phyloP scores from a whole-genome alignment of 2,113 vertebrate species.

The Cardinalis cardinalis region DNA sequence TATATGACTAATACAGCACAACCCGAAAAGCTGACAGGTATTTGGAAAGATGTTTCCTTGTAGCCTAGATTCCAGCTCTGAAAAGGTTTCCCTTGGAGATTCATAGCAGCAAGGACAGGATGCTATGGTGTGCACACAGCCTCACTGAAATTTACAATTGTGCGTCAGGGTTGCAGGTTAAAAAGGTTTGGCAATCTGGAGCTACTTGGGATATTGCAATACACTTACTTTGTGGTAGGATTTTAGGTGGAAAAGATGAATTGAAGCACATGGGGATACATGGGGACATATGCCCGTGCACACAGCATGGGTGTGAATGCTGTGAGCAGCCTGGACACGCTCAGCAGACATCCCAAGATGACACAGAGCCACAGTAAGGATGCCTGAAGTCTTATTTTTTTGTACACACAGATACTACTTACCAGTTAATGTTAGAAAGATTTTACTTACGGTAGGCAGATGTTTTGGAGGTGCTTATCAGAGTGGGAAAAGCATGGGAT shows the following conservation, averaged over 20 bases:
- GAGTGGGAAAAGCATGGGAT: neutral
- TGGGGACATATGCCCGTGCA: neutral
- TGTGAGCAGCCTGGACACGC: neutral
- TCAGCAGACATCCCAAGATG: neutral
- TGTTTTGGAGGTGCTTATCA: neutral
- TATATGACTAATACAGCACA: neutral
- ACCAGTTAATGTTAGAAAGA: neutral
- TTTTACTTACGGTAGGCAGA: neutral
- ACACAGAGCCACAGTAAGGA: neutral
- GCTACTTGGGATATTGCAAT: neutral
- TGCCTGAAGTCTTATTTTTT: neutral
- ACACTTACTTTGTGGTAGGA: neutral
- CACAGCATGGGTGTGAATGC: rapidly evolving
- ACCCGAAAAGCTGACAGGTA: neutral
- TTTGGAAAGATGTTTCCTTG: neutral
- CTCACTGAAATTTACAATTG: neutral
- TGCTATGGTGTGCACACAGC: neutral
- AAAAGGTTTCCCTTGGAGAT: neutral
- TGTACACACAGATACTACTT: neutral
- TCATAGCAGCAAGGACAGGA: neutral
- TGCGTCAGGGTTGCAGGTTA: neutral
- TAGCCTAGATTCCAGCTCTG: neutral
- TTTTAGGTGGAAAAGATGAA: neutral
- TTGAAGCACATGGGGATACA: neutral
- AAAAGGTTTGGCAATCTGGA: neutral